These are phyloP conservation scores for Motacilla alba DNA, from an alignment of 2,113 vertebrate species.

Conservation along the genomic window DNA sequence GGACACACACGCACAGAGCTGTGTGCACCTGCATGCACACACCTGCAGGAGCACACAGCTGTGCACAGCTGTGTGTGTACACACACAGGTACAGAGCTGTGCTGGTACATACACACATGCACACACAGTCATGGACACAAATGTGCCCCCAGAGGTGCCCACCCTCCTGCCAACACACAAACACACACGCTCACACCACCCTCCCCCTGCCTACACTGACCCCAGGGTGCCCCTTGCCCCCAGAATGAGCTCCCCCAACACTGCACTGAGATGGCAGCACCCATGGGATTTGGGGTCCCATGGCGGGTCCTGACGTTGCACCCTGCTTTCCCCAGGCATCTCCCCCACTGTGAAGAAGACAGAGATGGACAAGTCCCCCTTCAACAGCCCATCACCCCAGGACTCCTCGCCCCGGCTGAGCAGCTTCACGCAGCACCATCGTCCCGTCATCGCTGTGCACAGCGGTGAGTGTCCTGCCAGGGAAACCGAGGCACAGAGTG, in stretches of 20 bases:
- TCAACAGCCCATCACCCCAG: conserved; percentile 91
- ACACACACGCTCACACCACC: no score
- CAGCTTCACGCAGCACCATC: conserved; percentile 96
- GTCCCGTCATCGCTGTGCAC: conserved; percentile 97
- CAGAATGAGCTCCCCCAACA: rapidly evolving
- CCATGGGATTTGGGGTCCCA: rapidly evolving
- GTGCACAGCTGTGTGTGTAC: rapidly evolving
- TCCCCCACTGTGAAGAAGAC: conserved; percentile 96
- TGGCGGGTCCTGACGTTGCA: rapidly evolving
- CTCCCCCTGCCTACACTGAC: background rate
- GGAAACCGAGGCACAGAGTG: background rate
- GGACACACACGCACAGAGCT: background rate
- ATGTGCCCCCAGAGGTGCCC: background rate
- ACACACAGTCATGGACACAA: rapidly evolving
- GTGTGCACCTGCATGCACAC: rapidly evolving
- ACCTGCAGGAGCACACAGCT: background rate
- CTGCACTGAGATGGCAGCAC: background rate
- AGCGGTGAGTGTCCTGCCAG: conserved; percentile 79
- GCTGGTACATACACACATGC: no score
- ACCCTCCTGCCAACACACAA: background rate
- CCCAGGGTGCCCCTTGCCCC: rapidly evolving
- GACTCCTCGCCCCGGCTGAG: conserved; percentile 91
- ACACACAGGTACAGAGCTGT: background rate
- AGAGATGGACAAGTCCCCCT: conserved; percentile 89
- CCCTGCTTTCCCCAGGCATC: conserved; percentile 72